Percentiles rank a stretch among this genome's conserved stretches.
Conservation (phyloP, 2,888 invertebrate species). For the Watsonalla binaria region DNA sequence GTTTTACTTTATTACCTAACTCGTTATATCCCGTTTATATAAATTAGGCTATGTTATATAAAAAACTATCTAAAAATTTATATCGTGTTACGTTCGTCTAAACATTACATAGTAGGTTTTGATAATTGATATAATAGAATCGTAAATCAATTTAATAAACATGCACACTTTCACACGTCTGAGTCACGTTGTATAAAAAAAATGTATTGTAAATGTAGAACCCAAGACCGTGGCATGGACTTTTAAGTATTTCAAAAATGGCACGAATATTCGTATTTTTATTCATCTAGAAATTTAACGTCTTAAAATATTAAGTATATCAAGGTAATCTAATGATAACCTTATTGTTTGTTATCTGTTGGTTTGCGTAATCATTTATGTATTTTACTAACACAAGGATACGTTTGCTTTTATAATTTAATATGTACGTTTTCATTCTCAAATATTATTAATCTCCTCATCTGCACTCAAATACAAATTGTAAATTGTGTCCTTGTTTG, state of each 20-base stretch:
- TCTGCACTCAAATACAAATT: background rate
- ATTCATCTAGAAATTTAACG: background rate
- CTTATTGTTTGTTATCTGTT: conserved; percentile 16
- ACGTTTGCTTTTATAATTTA: background rate
- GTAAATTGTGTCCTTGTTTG: background rate
- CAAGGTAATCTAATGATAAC: conserved; percentile 27
- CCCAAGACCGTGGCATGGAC: no score
- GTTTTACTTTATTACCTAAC: conserved; percentile 39
- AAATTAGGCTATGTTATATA: conserved; percentile 8
- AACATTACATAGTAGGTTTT: no score
- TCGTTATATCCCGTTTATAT: conserved; percentile 24
- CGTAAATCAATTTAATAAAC: no score
- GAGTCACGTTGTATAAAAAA: background rate
- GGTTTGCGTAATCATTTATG: conserved; percentile 12
- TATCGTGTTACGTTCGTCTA: no score
- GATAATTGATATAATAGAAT: no score
- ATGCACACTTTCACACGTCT: no score
- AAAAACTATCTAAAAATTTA: no score
- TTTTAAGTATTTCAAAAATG: no score
- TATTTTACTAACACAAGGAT: conserved; percentile 8
- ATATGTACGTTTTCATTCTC: no score
- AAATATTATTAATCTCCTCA: no score
- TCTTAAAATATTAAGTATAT: conserved; percentile 10
- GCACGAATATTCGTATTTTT: background rate
- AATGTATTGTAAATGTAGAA: background rate